Percentiles rank a stretch among this genome's conserved stretches.
phyloP scores from a whole-genome alignment of 2,888 invertebrate genomes.

The Hemistola chrysoprasaria region DNA sequence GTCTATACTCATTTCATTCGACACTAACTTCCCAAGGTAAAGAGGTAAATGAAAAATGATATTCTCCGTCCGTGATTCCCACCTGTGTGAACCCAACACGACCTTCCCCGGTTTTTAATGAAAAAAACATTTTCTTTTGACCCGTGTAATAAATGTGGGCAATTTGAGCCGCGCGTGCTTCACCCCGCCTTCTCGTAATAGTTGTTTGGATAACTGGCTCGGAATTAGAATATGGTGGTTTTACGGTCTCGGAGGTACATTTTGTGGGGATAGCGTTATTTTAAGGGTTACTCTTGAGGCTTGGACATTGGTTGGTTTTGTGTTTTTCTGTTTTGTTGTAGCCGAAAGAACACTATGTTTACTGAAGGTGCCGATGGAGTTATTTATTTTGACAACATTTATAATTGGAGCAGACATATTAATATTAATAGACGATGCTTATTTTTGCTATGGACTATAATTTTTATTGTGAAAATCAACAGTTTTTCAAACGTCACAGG shows the following conservation, averaged over 20 bases:
- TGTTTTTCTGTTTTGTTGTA: too few relatives aligned
- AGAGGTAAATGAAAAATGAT: constrained; percentile 22
- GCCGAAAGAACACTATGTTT: too few relatives aligned
- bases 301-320: too few relatives aligned
- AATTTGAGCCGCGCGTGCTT: constrained; percentile 33
- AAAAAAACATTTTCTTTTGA: constrained; percentile 31
- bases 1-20: constrained; percentile 10
- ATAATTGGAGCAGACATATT: too few relatives aligned
- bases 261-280: constrained; percentile 1
- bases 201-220: constrained; percentile 25
- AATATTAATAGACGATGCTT: too few relatives aligned
- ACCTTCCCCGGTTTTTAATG: constrained; percentile 24
- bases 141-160: constrained; percentile 36
- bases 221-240: constrained; percentile 20
- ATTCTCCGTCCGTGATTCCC: constrained; percentile 20
- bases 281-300: background rate
- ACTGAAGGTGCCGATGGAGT: too few relatives aligned
- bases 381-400: too few relatives aligned
- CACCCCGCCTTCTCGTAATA: constrained; percentile 20
- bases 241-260: constrained; percentile 9
- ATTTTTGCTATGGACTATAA: too few relatives aligned
- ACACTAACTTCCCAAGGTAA: constrained; percentile 7
- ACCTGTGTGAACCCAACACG: constrained; percentile 19
- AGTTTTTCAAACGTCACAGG: too few relatives aligned
- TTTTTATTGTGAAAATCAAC: too few relatives aligned